phyloP scores from a whole-genome alignment of 2,113 vertebrate genomes.

The Corythornis vintsioides region DNA sequence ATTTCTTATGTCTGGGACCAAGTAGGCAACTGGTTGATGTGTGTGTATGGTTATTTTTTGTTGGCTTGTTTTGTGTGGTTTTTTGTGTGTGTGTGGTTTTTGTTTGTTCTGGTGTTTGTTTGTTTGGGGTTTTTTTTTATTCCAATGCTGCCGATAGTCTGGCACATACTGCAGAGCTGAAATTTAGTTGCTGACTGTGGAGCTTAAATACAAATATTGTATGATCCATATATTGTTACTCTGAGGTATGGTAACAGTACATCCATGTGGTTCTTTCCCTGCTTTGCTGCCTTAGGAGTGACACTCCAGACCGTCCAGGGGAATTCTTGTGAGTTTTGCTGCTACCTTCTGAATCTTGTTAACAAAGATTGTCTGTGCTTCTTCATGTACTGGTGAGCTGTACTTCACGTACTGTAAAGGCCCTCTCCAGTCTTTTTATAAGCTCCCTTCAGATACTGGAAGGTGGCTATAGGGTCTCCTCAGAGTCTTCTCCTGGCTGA shows the following conservation, averaged over 20 bases:
- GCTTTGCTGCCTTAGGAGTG: not conserved
- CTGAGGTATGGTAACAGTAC: not conserved
- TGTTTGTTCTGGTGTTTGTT: too few species aligned
- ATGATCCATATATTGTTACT: not conserved
- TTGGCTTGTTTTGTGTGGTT: too few species aligned
- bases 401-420: too few species aligned
- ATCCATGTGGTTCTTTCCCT: not conserved
- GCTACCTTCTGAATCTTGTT: not conserved
- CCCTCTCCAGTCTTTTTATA: too few species aligned
- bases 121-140: not conserved
- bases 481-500: too few species aligned
- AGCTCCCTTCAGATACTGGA: too few species aligned
- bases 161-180: not conserved
- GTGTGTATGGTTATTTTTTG: too few species aligned
- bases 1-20: slow-evolving; percentile 3
- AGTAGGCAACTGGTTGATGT: not conserved
- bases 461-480: too few species aligned
- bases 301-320: not conserved
- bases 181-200: not conserved
- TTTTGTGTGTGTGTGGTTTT: not conserved
- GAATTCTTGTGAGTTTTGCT: not conserved
- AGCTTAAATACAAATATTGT: not conserved
- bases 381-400: not conserved
- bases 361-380: not conserved
- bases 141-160: not conserved